phyloP scores from a whole-genome alignment of 1,140 invertebrate genomes.

The Platyscapa corneri region DNA sequence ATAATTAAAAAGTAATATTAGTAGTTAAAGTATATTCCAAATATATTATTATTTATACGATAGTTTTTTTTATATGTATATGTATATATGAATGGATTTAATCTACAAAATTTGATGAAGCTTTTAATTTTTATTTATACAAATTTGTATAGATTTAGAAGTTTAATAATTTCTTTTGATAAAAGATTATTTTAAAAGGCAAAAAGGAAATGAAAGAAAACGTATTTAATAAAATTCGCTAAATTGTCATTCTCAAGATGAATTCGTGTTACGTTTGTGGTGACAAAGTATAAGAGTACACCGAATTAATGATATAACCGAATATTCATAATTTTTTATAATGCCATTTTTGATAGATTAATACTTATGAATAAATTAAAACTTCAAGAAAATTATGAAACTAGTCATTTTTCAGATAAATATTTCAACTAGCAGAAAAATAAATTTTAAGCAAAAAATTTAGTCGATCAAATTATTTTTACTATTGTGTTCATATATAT shows the following conservation, averaged over 20 bases:
- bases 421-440: background rate
- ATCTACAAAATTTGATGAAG: too few relatives aligned
- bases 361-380: conserved; percentile 60
- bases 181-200: conserved; percentile 17
- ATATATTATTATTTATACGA: too few relatives aligned
- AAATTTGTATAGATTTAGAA: background rate
- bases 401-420: background rate
- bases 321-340: conserved; percentile 62
- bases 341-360: conserved; percentile 60
- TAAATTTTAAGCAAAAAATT: background rate
- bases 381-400: conserved; percentile 15
- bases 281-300: conserved; percentile 60
- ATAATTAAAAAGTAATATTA: too few relatives aligned
- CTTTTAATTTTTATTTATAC: background rate
- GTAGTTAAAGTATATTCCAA: too few relatives aligned
- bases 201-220: conserved; percentile 26
- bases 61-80: too few relatives aligned
- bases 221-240: conserved; percentile 45
- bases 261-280: conserved; percentile 64
- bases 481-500: background rate
- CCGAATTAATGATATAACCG: conserved; percentile 67
- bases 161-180: conserved; percentile 30
- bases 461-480: background rate
- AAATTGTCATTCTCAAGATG: conserved; percentile 61
- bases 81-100: too few relatives aligned